Percentiles rank a stretch among this genome's conserved stretches.
phyloP scores from a whole-genome alignment of 1,140 invertebrate species.

The Drosophila quadrilineata region DNA sequence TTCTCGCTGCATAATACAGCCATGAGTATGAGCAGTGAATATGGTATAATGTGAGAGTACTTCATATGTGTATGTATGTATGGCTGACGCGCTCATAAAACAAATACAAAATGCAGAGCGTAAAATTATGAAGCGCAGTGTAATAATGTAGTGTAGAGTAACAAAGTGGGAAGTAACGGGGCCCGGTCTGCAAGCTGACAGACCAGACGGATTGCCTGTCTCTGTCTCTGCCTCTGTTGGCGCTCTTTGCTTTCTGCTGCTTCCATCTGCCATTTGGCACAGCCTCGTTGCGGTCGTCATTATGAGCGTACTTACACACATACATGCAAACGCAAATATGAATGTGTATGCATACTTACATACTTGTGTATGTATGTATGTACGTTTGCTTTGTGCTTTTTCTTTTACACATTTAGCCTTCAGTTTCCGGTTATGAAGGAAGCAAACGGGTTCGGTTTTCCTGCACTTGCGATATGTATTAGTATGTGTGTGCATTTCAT shows the following conservation, averaged over 20 bases:
- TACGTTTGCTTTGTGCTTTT: slow-evolving; percentile 53
- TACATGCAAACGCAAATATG: slow-evolving; percentile 1
- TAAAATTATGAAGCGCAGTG: slow-evolving; percentile 22
- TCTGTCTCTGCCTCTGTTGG: slow-evolving; percentile 6
- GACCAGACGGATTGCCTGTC: slow-evolving; percentile 11
- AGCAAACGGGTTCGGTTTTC: slow-evolving; percentile 62
- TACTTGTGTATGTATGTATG: slow-evolving; percentile 8
- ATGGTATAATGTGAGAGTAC: slow-evolving; percentile 12
- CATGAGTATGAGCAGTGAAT: not conserved
- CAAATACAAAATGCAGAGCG: slow-evolving; percentile 18
- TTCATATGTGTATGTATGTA: slow-evolving; percentile 18
- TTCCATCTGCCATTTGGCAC: slow-evolving; percentile 40
- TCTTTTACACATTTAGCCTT: slow-evolving; percentile 73
- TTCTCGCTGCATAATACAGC: not conserved
- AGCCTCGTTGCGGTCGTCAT: slow-evolving; percentile 32
- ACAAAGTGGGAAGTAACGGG: slow-evolving; percentile 40
- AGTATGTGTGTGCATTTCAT: slow-evolving; percentile 58
- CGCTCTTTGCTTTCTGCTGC: slow-evolving; percentile 22
- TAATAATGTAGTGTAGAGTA: slow-evolving; percentile 7
- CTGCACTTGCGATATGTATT: slow-evolving; percentile 44
- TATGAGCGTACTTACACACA: not conserved
- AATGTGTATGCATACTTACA: slow-evolving; percentile 6
- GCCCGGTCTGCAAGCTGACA: slow-evolving; percentile 23
- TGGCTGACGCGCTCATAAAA: not conserved
- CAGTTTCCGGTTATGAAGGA: slow-evolving; percentile 79